Conservation (phyloP, 2,113 vertebrate species). For the Tetrao urogallus region DNA sequence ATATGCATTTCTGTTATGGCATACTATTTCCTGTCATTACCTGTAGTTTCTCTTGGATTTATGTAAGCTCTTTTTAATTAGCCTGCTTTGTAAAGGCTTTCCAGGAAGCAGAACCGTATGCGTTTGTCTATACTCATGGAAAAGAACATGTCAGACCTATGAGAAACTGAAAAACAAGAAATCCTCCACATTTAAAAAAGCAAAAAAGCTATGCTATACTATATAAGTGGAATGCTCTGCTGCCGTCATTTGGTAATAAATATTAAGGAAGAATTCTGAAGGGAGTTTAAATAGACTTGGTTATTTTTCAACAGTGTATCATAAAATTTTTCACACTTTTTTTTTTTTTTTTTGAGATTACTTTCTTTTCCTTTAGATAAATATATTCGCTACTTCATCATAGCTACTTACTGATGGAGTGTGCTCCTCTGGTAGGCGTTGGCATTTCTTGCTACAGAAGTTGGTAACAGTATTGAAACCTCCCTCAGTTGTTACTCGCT, state of each 20-base stretch:
- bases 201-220: background rate
- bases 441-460: background rate
- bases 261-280: background rate
- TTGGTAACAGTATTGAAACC: background rate
- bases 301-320: background rate
- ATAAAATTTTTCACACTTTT: background rate
- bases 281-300: background rate
- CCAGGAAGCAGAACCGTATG: background rate
- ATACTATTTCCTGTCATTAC: background rate
- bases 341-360: background rate
- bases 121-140: background rate
- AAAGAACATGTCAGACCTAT: background rate
- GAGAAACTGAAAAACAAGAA: background rate
- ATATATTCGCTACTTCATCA: background rate
- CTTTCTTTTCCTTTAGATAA: background rate
- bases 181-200: background rate
- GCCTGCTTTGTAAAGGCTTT: background rate
- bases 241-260: background rate
- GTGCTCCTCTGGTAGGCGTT: background rate
- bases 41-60: background rate
- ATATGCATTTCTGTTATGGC: background rate
- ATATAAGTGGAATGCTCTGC: background rate
- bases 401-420: background rate
- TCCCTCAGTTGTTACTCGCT: background rate
- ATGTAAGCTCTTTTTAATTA: background rate